A percentile compares a stretch with the other conserved stretches of the same genome.
Evolutionary conservation across 2,113 vertebrate genomes (phyloP).

Genomic region (Pelvicachromis taeniatus): DNA sequence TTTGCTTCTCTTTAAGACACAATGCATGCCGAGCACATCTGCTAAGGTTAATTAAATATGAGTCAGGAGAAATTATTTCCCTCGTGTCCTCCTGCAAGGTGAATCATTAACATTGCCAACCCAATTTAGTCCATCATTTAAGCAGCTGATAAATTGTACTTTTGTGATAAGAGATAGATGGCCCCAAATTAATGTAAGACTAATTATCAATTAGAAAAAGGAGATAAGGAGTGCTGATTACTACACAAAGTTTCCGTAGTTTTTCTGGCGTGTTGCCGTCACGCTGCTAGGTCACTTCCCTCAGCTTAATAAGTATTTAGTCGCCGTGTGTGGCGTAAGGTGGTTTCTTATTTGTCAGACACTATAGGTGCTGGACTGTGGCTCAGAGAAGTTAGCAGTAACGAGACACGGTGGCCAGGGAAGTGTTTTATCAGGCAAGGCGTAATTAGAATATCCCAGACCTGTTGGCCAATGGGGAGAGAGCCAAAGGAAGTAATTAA

Average conservation of each 20-base stretch:
- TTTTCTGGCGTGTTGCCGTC: background rate
- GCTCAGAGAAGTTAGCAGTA: conserved; percentile 42
- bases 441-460: conserved; percentile 64
- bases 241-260: conserved; percentile 23
- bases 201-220: conserved; percentile 75
- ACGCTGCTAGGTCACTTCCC: conserved; percentile 3
- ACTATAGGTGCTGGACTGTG: conserved; percentile 5
- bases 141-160: conserved; percentile 60
- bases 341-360: conserved; percentile 33
- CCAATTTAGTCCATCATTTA: conserved; percentile 59
- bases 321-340: conserved; percentile 14
- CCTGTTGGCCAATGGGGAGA: conserved; percentile 55
- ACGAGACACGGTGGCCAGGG: conserved; percentile 51
- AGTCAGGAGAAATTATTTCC: conserved; percentile 64
- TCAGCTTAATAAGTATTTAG: conserved; percentile 38
- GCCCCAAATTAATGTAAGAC: conserved; percentile 61
- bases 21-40: conserved; percentile 44
- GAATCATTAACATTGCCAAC: conserved; percentile 59
- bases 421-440: conserved; percentile 59
- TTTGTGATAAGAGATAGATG: conserved; percentile 68
- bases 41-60: conserved; percentile 66
- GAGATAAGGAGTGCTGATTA: conserved; percentile 61
- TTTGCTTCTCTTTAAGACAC: background rate
- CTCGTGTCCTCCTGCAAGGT: conserved; percentile 49
- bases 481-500: conserved; percentile 41